Conservation (phyloP, 2,797 vertebrate species). For the Epinephelus coioides region DNA sequence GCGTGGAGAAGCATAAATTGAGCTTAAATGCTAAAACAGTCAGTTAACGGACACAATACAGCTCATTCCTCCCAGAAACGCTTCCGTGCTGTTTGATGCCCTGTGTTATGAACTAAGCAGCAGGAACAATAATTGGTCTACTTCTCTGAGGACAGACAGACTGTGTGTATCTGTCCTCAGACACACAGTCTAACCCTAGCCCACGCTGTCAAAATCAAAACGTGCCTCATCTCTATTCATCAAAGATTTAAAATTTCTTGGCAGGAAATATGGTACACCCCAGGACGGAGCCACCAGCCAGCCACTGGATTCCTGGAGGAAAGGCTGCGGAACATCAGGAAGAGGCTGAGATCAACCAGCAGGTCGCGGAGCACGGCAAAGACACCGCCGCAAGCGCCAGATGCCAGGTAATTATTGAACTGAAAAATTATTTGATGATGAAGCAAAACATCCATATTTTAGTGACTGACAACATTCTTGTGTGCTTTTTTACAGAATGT, state of each 20-base stretch:
- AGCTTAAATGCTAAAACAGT: background rate
- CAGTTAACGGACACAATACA: conserved; percentile 1
- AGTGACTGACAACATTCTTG: too few species aligned
- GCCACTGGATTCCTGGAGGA: conserved; percentile 25
- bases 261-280: conserved; percentile 14
- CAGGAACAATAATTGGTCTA: background rate
- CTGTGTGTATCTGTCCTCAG: too few species aligned
- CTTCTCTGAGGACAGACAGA: background rate
- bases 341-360: conserved; percentile 13
- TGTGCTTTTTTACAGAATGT: too few species aligned
- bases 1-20: background rate
- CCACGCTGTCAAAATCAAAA: background rate
- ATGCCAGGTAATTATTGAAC: background rate
- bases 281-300: conserved; percentile 11
- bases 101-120: background rate
- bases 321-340: conserved; percentile 11
- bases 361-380: background rate
- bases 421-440: too few species aligned
- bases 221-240: background rate
- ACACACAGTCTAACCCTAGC: background rate
- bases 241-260: too few species aligned
- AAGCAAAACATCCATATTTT: too few species aligned
- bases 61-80: background rate
- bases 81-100: background rate
- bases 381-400: background rate